Base-by-base conservation (phyloP, 2,888 invertebrate genomes). In the Hydriomena furcata region DNA sequence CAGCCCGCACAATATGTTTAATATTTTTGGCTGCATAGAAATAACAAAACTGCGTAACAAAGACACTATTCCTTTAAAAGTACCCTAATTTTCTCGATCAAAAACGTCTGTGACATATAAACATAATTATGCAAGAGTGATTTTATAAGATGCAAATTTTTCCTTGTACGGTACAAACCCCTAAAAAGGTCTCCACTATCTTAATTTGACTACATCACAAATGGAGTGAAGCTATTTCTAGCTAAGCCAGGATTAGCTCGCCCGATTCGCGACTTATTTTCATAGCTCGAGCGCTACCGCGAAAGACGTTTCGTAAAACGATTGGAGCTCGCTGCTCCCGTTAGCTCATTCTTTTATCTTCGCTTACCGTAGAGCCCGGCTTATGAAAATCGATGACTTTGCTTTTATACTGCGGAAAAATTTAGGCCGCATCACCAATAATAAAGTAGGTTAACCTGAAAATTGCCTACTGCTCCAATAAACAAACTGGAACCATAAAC, bases 341-440 rank as follows among this genome's bases (percentile, higher is more conserved):
- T 24, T 41, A 31, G 20, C 43, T 47, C 35, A 52, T 52, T 46
- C 46, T 52, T 52, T 47, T 52, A 52, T 52, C 38, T 52, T 42
- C 34, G 25, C 21, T 40, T 52, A 28, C 43, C 34, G 38, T 38
- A 36, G 42, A 47, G 47, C 37, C 24, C 13, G 30, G 43, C 43
- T 52, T 47, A 52, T 40, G 47, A 52, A 43, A 48, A 47, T 43
- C 34, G 34, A 52, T 47, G 42, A 32, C 43, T 47, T 30, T 10
- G 38, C 30, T 46, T 43, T 52, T 41, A 36, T 37, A 24, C 20
- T 43, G 35, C 30, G 43, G 34, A 38, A 34, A 34, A 42, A 34
- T 32, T 23, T 32, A 31, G 34, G 25, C 31, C 34, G 17, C 17
- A 2, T 35, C 7, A 30, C 20, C 13, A 12, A 35, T 23, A 23